A percentile compares a stretch with the other conserved stretches of the same genome.
Conservation (phyloP, 2,888 invertebrate genomes). For the Ectobius pallidus region DNA sequence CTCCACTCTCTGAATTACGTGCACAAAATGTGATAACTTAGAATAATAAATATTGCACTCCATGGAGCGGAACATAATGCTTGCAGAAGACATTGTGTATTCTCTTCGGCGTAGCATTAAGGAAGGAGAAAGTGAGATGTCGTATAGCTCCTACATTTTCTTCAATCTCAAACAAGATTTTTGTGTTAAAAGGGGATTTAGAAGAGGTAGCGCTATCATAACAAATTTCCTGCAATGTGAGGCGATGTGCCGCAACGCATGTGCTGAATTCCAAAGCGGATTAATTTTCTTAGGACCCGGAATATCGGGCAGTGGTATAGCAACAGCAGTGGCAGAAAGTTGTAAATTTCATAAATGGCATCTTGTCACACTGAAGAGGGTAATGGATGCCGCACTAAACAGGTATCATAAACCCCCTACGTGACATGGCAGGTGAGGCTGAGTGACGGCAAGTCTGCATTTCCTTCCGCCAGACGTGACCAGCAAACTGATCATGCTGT, state of each 20-base stretch:
- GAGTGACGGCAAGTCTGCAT: neutral
- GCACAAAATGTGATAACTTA: no score
- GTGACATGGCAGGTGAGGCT: neutral
- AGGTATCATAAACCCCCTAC: neutral
- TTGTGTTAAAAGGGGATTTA: no score
- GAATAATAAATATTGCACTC: no score
- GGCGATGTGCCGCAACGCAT: neutral
- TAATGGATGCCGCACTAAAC: slow-evolving; percentile 10
- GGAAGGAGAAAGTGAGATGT: no score
- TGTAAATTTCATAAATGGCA: slow-evolving; percentile 23
- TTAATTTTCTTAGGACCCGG: slow-evolving; percentile 2
- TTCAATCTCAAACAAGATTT: no score
- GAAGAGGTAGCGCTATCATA: no score
- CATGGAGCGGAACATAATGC: no score
- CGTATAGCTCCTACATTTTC: no score
- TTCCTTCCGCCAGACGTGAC: neutral
- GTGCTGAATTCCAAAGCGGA: slow-evolving; percentile 6
- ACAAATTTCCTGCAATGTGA: no score
- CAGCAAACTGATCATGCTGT: neutral
- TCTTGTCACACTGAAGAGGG: slow-evolving; percentile 14
- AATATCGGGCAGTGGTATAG: neutral
- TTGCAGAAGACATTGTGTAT: no score
- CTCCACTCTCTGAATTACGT: no score
- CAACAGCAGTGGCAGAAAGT: neutral
- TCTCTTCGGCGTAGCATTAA: no score